Conservation (phyloP, 2,113 vertebrate genomes). For the Porphyrio hochstetteri region DNA sequence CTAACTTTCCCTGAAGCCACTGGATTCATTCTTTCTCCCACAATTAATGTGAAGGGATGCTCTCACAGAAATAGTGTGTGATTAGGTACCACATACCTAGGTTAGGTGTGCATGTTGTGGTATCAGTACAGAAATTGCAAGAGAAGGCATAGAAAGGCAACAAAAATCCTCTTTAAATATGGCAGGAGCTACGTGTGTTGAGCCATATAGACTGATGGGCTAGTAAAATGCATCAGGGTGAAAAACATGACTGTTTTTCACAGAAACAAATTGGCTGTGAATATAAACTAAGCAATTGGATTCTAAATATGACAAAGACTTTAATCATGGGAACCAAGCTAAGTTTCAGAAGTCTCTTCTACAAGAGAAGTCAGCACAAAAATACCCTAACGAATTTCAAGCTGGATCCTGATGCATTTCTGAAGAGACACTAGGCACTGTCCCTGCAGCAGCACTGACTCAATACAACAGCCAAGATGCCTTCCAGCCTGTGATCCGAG, state of each 20-base stretch:
- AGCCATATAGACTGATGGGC: neutral
- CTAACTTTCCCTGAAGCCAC: neutral
- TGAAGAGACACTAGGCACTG: neutral
- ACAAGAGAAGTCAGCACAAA: neutral
- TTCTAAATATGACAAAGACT: neutral
- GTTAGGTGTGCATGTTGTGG: neutral
- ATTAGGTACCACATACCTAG: neutral
- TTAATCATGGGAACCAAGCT: neutral
- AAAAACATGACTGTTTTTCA: neutral
- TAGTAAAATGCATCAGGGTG: neutral
- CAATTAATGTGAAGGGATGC: neutral
- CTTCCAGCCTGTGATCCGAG: neutral
- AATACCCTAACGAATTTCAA: neutral
- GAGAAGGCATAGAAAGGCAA: neutral
- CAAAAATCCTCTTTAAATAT: neutral
- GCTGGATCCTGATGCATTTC: neutral
- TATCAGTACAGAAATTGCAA: neutral
- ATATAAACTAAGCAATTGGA: neutral
- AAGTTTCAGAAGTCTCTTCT: neutral
- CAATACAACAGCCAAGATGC: accelerated
- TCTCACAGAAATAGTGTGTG: neutral
- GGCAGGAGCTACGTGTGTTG: neutral
- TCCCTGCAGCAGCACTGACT: neutral
- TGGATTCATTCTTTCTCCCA: neutral
- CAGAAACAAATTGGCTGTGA: neutral